Base-by-base conservation (phyloP, 2,888 invertebrate genomes). In the Synanthedon formicaeformis region DNA sequence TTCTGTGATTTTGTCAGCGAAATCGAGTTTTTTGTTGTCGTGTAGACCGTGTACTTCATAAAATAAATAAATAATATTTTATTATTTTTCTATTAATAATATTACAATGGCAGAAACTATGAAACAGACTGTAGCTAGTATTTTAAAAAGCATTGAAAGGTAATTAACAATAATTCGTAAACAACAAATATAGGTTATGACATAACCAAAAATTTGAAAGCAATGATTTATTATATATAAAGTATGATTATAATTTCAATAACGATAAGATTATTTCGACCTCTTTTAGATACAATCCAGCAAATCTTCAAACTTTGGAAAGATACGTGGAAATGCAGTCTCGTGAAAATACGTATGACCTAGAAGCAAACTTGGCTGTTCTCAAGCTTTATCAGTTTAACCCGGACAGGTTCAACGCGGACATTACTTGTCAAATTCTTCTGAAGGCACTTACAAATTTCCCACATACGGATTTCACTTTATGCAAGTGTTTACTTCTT, bases 321-420 rank as follows among this genome's bases (percentile, higher is more conserved):
- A 91, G 93, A 55, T 99, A 99, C 78, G 96, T 99, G 11, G 95
- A 96, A 69, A 92, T 95, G 69, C 98, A 99, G 77, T 94, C 96
- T 0, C 90, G 92, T 58, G 97, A 98, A 71, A 97, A 98, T 80
- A 93, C 94, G 0, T 98, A 99, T 71, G 98, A 99, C 76, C 88
- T 99, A 71, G 99, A 99, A 84, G 98, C 99, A 1, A 98, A 99
- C 77, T 88, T 99, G 62, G 97, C 98, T 2, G 96, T 99, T 11
- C 86, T 99, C 50, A 99, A 99, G 81, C 85, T 99, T 64, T 98
- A 99, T 74, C 99, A 99, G 80, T 96, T 99, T 71, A 97, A 98
- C 77, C 97, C 98, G 1, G 92, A 91, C 56, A 91, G 92, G 67
- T 95, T 96, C 69, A 94, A 97, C 71, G 87, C 92, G 50, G 92